Conservation (phyloP, 1,140 invertebrate species). For the Drosophila setifemur region DNA sequence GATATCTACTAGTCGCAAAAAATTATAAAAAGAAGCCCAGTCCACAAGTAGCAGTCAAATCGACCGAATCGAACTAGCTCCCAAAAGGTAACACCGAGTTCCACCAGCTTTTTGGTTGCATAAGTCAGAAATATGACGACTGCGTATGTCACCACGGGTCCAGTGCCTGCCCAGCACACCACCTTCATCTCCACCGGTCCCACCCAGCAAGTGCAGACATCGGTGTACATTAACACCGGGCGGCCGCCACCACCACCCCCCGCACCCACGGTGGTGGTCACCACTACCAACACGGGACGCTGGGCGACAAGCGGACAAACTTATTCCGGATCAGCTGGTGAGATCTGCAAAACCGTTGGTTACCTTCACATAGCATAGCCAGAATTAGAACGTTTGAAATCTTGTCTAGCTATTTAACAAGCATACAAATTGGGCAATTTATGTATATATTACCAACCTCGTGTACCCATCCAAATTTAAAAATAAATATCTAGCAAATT, state of each 20-base stretch:
- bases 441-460: too few species aligned
- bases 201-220: conserved; percentile 18
- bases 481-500: too few species aligned
- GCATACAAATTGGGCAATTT: too few species aligned
- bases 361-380: too few species aligned
- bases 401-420: too few species aligned
- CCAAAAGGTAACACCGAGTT: neutral
- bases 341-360: neutral
- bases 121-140: conserved; percentile 38
- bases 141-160: conserved; percentile 35
- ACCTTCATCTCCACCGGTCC: conserved; percentile 15
- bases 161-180: conserved; percentile 23
- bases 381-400: too few species aligned
- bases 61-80: conserved; percentile 27
- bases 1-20: conserved; percentile 27
- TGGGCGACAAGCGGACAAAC: conserved; percentile 5
- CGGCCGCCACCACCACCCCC: conserved; percentile 11
- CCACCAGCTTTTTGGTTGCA: neutral
- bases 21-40: conserved; percentile 34
- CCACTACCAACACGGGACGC: conserved; percentile 12
- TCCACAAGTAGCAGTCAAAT: conserved; percentile 9
- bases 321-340: conserved; percentile 11
- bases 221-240: conserved; percentile 21
- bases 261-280: conserved; percentile 27
- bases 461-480: too few species aligned